Percentiles rank a stretch among this genome's conserved stretches.
These are phyloP conservation scores for Sebastes dallii DNA, from an alignment of 2,797 vertebrate species.

Conservation along the genomic window DNA sequence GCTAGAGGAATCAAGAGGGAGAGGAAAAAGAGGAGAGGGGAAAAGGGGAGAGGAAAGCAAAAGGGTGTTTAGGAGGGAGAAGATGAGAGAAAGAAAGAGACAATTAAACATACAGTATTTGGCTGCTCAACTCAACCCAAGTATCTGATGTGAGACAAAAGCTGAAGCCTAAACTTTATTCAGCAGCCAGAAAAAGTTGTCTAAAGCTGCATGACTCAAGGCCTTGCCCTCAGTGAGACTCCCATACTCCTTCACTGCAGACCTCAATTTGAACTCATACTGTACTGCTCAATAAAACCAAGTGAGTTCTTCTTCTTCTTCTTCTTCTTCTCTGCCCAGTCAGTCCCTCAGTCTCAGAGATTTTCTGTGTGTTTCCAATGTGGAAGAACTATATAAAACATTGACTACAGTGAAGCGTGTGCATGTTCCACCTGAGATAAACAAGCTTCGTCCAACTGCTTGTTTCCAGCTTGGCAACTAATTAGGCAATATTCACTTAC, in stretches of 20 bases:
- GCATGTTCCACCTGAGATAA: conserved; percentile 4
- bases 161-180: neutral
- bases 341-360: neutral
- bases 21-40: neutral
- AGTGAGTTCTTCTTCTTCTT: conserved; percentile 15
- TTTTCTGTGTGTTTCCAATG: neutral
- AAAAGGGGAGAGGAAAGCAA: neutral
- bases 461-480: conserved; percentile 24
- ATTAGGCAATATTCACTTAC: conserved; percentile 26
- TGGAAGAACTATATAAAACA: neutral
- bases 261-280: conserved; percentile 4
- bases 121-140: neutral
- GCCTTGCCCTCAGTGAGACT: neutral
- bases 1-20: conserved; percentile 71
- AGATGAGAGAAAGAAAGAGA: neutral
- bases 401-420: neutral
- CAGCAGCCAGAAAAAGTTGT: neutral
- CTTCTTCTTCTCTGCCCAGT: neutral
- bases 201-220: neutral
- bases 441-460: conserved; percentile 28
- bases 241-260: neutral
- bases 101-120: neutral
- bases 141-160: neutral
- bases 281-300: neutral
- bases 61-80: neutral